Percentiles rank a stretch among this genome's conserved stretches.
Evolutionary conservation across 2,113 vertebrate genomes (phyloP).

Genomic region (Anguilla rostrata): DNA sequence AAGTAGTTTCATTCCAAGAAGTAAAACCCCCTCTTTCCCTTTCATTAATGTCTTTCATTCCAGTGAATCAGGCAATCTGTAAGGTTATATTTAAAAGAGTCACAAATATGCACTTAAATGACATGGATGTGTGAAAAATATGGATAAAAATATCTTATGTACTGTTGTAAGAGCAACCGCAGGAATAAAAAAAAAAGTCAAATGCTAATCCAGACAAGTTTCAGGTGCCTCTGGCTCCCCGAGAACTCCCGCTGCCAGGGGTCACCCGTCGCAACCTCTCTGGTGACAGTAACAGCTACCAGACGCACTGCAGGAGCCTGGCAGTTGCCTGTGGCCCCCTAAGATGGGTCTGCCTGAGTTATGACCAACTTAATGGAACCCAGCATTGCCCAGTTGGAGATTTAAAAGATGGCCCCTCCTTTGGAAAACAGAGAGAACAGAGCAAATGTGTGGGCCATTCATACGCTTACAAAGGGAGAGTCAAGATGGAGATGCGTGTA

Average conservation of each 20-base stretch:
- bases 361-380: constrained; percentile 25
- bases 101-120: neutral
- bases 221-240: constrained; percentile 36
- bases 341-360: constrained; percentile 28
- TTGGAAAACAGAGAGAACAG: neutral
- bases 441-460: neutral
- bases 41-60: constrained; percentile 16
- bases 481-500: neutral
- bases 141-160: neutral
- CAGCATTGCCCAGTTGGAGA: constrained; percentile 6
- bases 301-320: constrained; percentile 26
- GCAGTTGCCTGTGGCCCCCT: constrained; percentile 13
- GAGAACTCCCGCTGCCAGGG: constrained; percentile 13
- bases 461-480: neutral
- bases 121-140: neutral
- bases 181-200: neutral
- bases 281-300: constrained; percentile 26
- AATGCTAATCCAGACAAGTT: constrained; percentile 16
- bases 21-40: neutral
- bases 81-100: constrained; percentile 10
- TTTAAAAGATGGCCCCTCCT: constrained; percentile 20
- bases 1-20: constrained; percentile 18
- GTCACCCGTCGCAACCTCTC: constrained; percentile 19
- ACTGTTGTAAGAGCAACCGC: neutral
- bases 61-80: constrained; percentile 2